Evolutionary conservation across 2,888 invertebrate genomes (phyloP), one percentile per base, ranked within the genome.

Genomic region (Hyalella azteca): DNA sequence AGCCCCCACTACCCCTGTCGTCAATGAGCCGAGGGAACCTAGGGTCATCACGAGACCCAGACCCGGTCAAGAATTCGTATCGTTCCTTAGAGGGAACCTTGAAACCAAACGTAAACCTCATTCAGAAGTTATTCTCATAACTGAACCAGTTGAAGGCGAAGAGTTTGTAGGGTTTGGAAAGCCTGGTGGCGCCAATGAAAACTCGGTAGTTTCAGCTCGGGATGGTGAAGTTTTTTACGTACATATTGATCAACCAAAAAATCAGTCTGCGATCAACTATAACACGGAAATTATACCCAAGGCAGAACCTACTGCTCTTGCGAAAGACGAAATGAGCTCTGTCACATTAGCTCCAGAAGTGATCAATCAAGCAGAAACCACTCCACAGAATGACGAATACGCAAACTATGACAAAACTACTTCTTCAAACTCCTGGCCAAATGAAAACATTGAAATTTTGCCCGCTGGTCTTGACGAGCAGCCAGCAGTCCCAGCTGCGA

Each of bases 11-110:
- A 66, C 66, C 13, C 32, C 66, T 4, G 19, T 66, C 36, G 5
- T 32, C 3, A 66, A 39, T 36, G 66, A 66, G n/a, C 22, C 66
- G 66, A 41, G 26, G 13, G 81, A 81, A 32, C 78, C 75, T 40
- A 73, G 78, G 40, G 40, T 81, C 29, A 77, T 81, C 11, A 79
- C 81, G 19, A 45, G 73, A n/a, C 79, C 79, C 11, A 54, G 73
- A 22, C 79, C 81, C 5, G 81, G 81, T 0, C 78, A 81, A 41
- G 81, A 81, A 36, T 81, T 59, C 32, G 81, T 79, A 5, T 41
- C 79, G 22, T 81, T 81, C 79, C 78, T 48, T 26, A 76, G 48
- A 22, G 59, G 60, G 19, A 32, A n/a, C 36, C 45, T 49, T 22
- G n/a, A 22, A 3, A 39, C 59, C 3, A 26, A 50, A 29, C 26